A percentile compares a stretch with the other conserved stretches of the same genome.
Evolutionary conservation across 2,113 vertebrate genomes (phyloP).

Genomic region (Percopsis transmontana): DNA sequence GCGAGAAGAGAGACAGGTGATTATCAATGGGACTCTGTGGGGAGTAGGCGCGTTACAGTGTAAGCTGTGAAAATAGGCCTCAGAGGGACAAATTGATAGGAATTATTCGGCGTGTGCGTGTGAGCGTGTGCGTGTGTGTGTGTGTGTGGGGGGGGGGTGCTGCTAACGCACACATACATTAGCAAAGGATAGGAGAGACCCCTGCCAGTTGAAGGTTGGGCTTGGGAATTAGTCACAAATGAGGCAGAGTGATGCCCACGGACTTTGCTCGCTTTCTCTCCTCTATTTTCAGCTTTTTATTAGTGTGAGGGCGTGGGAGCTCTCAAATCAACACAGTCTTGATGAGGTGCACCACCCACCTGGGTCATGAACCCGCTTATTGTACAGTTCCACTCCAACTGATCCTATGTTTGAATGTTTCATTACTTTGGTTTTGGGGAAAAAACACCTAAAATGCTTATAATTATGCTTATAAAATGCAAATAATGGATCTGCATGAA

Average conservation of each 20-base stretch:
- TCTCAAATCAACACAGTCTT: background rate
- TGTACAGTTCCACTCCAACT: too few relatives aligned
- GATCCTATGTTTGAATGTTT: too few relatives aligned
- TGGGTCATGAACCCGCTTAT: background rate
- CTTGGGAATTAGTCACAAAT: constrained; percentile 70
- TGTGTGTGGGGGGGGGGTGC: constrained; percentile 10
- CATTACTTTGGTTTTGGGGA: too few relatives aligned
- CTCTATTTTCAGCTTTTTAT: constrained; percentile 28
- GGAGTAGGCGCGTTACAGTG: constrained; percentile 13
- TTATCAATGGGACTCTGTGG: constrained; percentile 30
- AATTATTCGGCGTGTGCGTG: constrained; percentile 21
- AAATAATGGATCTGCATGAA: too few relatives aligned
- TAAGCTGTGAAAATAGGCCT: constrained; percentile 28
- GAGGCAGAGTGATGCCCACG: constrained; percentile 64
- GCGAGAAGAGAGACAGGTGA: constrained; percentile 30
- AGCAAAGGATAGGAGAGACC: background rate
- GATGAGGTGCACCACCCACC: constrained; percentile 13
- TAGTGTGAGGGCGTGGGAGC: constrained; percentile 35
- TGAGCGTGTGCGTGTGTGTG: constrained; percentile 20
- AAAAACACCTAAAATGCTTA: too few relatives aligned
- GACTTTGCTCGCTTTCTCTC: constrained; percentile 34
- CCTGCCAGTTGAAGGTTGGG: constrained; percentile 53
- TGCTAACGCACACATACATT: background rate
- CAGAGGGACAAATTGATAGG: constrained; percentile 25
- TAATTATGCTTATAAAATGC: too few relatives aligned